Conservation (phyloP, 2,888 invertebrate species). For the Poecilobothrus nobilitatus region DNA sequence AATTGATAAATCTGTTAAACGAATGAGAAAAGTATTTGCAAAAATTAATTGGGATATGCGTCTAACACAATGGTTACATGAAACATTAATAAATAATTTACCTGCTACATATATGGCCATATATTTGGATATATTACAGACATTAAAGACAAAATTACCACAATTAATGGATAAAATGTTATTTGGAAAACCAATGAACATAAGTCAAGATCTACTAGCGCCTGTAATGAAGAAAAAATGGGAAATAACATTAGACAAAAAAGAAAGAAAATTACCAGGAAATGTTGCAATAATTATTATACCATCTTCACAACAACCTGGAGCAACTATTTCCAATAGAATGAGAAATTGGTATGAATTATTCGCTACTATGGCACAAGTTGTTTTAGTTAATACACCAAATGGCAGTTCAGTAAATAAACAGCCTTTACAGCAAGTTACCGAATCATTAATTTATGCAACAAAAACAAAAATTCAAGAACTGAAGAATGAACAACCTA, state of each 20-base stretch:
- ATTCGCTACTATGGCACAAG: slow-evolving; percentile 58
- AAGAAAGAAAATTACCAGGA: slow-evolving; percentile 59
- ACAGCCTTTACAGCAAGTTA: slow-evolving; percentile 44
- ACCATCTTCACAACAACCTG: slow-evolving; percentile 49
- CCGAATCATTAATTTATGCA: slow-evolving; percentile 57
- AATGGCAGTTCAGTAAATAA: slow-evolving; percentile 36
- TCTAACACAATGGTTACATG: slow-evolving; percentile 69
- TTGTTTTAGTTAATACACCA: slow-evolving; percentile 47
- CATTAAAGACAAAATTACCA: slow-evolving; percentile 59
- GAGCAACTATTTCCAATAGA: slow-evolving; percentile 46
- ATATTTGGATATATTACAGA: slow-evolving; percentile 71
- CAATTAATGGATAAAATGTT: slow-evolving; percentile 66
- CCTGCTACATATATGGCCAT: slow-evolving; percentile 57
- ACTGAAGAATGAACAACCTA: slow-evolving; percentile 56
- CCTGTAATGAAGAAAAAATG: slow-evolving; percentile 54
- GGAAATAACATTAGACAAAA: slow-evolving; percentile 63
- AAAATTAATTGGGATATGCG: slow-evolving; percentile 64
- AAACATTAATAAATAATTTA: slow-evolving; percentile 58
- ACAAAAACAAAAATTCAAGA: slow-evolving; percentile 65
- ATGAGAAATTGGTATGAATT: slow-evolving; percentile 63
- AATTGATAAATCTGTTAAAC: slow-evolving; percentile 61
- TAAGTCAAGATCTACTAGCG: slow-evolving; percentile 55
- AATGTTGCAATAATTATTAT: slow-evolving; percentile 59
- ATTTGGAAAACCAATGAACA: slow-evolving; percentile 47
- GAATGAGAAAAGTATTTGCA: slow-evolving; percentile 59